Conservation (phyloP, 2,888 invertebrate genomes). For the Fissipunctia ypsillon region DNA sequence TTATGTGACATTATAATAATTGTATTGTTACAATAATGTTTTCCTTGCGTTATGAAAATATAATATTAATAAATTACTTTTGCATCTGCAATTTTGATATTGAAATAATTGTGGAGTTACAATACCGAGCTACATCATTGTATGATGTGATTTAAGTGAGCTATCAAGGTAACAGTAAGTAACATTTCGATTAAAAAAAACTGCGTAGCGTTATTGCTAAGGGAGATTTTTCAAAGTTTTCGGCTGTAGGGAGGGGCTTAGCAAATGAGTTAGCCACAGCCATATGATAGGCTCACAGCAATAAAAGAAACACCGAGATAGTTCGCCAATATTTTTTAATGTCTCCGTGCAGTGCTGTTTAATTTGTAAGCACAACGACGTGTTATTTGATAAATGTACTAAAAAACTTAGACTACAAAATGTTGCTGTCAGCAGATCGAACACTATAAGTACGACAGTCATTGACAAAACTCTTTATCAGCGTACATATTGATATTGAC, state of each 20-base stretch:
- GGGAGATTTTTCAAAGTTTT: background rate
- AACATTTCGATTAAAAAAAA: background rate
- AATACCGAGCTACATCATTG: background rate
- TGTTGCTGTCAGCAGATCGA: background rate
- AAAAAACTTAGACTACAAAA: background rate
- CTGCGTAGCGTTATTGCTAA: background rate
- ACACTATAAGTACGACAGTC: background rate
- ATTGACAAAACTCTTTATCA: constrained; percentile 16
- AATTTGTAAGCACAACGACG: constrained; percentile 1
- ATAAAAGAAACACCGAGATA: background rate
- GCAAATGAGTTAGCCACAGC: background rate
- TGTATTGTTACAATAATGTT: constrained; percentile 4
- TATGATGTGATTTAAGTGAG: background rate
- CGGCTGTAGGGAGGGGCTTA: background rate
- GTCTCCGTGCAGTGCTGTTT: background rate
- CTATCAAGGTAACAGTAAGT: background rate
- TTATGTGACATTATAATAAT: constrained; percentile 12
- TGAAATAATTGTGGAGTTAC: background rate
- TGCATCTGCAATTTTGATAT: background rate
- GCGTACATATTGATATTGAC: background rate
- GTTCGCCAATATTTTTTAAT: background rate
- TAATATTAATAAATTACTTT: too few species aligned
- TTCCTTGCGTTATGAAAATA: background rate
- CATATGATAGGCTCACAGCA: too few species aligned
- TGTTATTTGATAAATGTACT: background rate